Evolutionary conservation across 2,888 invertebrate genomes (phyloP), one percentile per base, ranked within the genome.

Genomic region (Aporophyla lueneburgensis): DNA sequence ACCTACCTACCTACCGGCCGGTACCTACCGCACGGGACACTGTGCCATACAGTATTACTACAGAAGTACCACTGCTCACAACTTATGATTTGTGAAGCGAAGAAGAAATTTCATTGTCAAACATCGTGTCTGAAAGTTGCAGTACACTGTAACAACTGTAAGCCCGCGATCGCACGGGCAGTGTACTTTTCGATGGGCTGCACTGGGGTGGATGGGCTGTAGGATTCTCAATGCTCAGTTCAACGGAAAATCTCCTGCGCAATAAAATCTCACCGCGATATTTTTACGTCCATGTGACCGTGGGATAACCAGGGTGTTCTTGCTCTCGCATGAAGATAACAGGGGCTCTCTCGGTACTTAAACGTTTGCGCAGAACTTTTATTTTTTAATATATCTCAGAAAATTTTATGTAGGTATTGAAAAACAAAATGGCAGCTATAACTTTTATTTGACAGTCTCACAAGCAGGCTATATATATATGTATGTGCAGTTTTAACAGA

Each of bases 21-120:
- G 62, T 76, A 81, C 82, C 82, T 84, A 86, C 85, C 82, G 86
- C 78, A 72, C 71, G 81, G 84, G 86, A 71, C 80, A 67, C 2
- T 54, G n/a, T 21, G 24, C 51, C 40, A 53, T 19, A 12, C 49
- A 62, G 9, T 24, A 14, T 27, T 19, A 27, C 2, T 9, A 46
- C 66, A 77, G 74, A 81, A 83, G 68, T 49, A 6, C 16, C 12
- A 80, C 6, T 73, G 9, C 4, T 0, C 14, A 46, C 43, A 51
- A 40, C 7, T 24, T 5, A 9, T 16, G 10, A 24, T 3, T 21
- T 1, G 10, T 62, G 3, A 62, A 46, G 21, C 19, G 10, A 54
- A 43, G 10, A 33, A n/a, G 33, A 27, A 53, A 68, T 7, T 12
- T 24, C 19, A 40, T 7, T 27, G 5, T 1, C 5, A 27, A 51